phyloP scores from a whole-genome alignment of 2,113 vertebrate genomes.

The Turnix velox region DNA sequence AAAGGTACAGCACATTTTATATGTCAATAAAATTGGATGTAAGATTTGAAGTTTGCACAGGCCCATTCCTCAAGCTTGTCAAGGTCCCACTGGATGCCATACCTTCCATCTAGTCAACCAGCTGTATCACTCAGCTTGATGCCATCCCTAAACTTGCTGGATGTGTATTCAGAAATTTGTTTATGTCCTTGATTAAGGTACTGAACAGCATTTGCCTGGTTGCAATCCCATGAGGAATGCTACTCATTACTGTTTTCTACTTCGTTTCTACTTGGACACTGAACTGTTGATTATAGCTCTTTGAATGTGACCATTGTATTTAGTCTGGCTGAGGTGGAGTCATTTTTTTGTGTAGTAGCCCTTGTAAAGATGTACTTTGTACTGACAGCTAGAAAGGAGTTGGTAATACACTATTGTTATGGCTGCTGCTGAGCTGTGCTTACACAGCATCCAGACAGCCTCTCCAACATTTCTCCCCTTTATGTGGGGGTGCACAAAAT shows the following conservation, averaged over 20 bases:
- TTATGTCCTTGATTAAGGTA: neutral
- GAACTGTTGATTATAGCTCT: neutral
- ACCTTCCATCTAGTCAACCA: neutral
- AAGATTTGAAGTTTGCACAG: neutral
- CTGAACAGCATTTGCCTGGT: accelerated
- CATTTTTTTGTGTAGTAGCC: neutral
- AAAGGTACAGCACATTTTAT: neutral
- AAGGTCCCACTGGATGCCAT: neutral
- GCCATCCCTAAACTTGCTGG: neutral
- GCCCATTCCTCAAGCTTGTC: neutral
- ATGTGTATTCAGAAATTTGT: neutral
- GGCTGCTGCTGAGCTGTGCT: neutral
- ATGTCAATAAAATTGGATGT: neutral
- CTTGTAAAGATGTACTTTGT: neutral
- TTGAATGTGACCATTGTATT: neutral
- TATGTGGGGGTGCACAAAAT: neutral
- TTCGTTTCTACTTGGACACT: neutral
- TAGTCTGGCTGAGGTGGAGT: neutral
- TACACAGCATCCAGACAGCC: neutral
- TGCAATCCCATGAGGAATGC: neutral
- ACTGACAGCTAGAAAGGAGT: neutral
- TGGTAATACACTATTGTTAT: neutral
- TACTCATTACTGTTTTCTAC: neutral
- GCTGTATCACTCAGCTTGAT: neutral
- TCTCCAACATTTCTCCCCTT: neutral